Evolutionary conservation across 2,113 vertebrate species (phyloP), one percentile per base, ranked within the genome.

Genomic region (Trematomus loennbergii): DNA sequence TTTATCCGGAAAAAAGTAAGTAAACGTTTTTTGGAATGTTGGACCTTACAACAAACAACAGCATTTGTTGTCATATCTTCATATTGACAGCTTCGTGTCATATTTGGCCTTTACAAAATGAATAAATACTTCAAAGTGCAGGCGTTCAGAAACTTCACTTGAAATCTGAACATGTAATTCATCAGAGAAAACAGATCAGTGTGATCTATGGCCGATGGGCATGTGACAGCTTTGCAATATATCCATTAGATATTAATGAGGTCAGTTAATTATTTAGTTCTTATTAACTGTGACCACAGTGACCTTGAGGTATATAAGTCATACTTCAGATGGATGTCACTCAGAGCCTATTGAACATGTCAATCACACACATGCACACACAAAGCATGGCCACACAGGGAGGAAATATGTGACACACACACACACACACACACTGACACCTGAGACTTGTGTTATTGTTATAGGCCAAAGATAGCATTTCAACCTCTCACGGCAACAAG

Each of bases 181-280:
- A 8, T 40, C 36, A 40, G 36, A 40, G 36, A 40, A 40, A 40
- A 40, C 36, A 8, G 36, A 40, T 40, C 36, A 40, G 53, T 75
- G 52, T 59, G 70, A 59, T 85, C 79, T 81, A n/a, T 50, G n/a
- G 16, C 48, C 1, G 0, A 8, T 25, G 16, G n/a, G 20, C 16
- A 13, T 22, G 9, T 15, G 0, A 25, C 67, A 61, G 60, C 79
- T 80, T 66, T 78, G 74, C 75, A 71, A 72, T 63, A 49, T 75
- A 29, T 52, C 71, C 80, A 83, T 88, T 54, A 76, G 50, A 1
- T 67, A 91, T 87, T 75, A 72, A 93, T 82, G 69, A 89, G 52
- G 22, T 20, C 5, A 0, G 5, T 92, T 77, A 72, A 91, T 91
- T 88, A 90, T 92, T 92, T 64, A 22, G 67, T 66, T 64, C 79